Evolutionary conservation across 2,797 vertebrate species (phyloP).

Genomic region (Eulemur mongoz): DNA sequence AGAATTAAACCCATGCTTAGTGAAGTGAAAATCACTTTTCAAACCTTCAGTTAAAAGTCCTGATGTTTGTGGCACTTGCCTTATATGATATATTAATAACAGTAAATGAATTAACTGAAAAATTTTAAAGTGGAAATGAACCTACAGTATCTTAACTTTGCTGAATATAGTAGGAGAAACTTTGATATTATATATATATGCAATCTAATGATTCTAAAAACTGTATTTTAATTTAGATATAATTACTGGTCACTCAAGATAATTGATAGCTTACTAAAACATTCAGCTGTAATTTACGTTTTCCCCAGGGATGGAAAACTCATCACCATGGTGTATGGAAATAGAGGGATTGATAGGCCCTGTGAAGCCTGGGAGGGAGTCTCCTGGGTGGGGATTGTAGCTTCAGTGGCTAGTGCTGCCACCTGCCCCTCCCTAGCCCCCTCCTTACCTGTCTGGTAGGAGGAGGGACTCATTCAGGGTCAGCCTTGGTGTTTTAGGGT

Average conservation of each 20-base stretch:
- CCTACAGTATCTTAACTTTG: neutral
- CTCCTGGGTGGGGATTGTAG: neutral
- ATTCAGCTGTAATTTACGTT: neutral
- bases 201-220: neutral
- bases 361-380: neutral
- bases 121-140: neutral
- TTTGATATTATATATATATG: neutral
- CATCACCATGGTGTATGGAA: neutral
- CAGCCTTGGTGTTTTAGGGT: neutral
- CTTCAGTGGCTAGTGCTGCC: too few species aligned
- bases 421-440: fast-evolving
- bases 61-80: neutral
- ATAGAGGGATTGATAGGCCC: neutral
- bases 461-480: neutral
- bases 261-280: conserved; percentile 30
- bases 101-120: neutral
- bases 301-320: neutral
- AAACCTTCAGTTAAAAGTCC: neutral
- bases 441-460: neutral
- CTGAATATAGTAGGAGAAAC: neutral
- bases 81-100: neutral
- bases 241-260: neutral
- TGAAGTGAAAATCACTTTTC: conserved; percentile 31
- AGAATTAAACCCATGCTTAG: conserved; percentile 26
- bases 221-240: neutral